Base-by-base conservation (phyloP, 2,113 vertebrate species). In the Nothobranchius furzeri region DNA sequence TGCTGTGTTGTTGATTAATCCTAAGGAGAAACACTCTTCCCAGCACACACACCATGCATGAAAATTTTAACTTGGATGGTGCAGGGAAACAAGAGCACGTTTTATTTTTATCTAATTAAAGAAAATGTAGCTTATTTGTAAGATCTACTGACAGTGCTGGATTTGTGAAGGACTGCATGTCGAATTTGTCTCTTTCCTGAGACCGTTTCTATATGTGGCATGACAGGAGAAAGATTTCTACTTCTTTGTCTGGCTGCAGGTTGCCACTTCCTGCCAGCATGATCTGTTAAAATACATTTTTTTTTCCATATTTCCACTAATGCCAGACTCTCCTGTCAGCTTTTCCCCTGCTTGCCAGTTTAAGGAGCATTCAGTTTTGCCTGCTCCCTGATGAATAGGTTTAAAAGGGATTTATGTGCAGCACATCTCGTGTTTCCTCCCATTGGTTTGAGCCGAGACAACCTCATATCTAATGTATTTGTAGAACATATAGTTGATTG, bases 221-320 rank as follows among this genome's bases (percentile, higher is more conserved):
- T 62, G 56, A 14, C 37, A 56, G 30, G 12, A 35, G 49, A 73
- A 47, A 2, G 25, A 58, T 84, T 88, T 77, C 70, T 65, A 57
- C 56, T 79, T 68, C 79, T 87, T 85, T 88, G 88, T 90, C 81
- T 84, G 76, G 63, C 47, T 63, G 47, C 51, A 52, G 13, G 37
- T 60, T 61, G 60, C 66, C 56, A 55, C 62, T 74, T 87, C 73
- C 73, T 24, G 24, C 70, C 60, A 35, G 60, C 49, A 46, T 40
- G 52, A 7, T 65, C 4, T 30, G 30, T 85, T 42, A 20, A 15
- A 36, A 17, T n/a, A 56, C 1, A 42, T 42, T 17, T 55, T 20
- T 55, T 20, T 51, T 83, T 75, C 64, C 48, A 78, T 42, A 73
- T 86, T 86, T 80, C 79, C 74, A 6, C 64, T 78, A 74, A 79